These are phyloP conservation scores for Odontomachus brunneus DNA, from an alignment of 1,140 invertebrate genomes.

Conservation along the genomic window DNA sequence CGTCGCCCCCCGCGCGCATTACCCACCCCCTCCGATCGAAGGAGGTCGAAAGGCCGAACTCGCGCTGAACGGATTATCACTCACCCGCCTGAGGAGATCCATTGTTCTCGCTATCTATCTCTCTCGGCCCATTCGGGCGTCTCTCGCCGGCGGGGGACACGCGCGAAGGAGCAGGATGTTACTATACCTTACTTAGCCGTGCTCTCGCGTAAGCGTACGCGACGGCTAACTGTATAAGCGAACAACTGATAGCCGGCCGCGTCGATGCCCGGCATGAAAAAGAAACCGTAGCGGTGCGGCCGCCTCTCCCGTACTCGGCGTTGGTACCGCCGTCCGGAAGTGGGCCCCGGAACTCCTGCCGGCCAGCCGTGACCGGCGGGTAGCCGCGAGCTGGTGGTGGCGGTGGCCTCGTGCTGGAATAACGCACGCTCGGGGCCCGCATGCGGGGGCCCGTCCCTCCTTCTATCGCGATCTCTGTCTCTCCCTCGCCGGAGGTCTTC, in stretches of 20 bases:
- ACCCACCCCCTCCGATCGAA: neutral
- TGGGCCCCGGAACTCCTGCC: conserved; percentile 83
- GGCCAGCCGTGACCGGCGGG: conserved; percentile 83
- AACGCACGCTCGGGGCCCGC: conserved; percentile 58
- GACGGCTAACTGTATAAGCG: conserved; percentile 73
- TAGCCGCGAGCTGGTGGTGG: conserved; percentile 21
- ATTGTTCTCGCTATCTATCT: conserved; percentile 68
- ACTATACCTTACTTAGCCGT: conserved; percentile 11
- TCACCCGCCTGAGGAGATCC: conserved; percentile 82
- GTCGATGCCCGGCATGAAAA: conserved; percentile 70
- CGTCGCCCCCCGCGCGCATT: neutral
- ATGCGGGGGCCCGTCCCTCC: conserved; percentile 70
- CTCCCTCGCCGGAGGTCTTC: too few relatives aligned
- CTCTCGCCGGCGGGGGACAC: conserved; percentile 29
- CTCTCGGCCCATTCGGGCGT: conserved; percentile 11
- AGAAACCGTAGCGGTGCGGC: conserved; percentile 80
- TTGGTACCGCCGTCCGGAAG: conserved; percentile 80
- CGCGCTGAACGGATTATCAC: conserved; percentile 66
- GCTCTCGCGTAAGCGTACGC: conserved; percentile 55
- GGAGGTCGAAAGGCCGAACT: neutral
- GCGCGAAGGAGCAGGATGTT: conserved; percentile 63
- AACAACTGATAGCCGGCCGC: conserved; percentile 74
- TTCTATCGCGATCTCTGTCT: too few relatives aligned
- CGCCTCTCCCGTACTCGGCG: neutral
- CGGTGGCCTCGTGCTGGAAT: conserved; percentile 70